Base-by-base conservation (phyloP, 2,113 vertebrate species). In the Zosterops lateralis region DNA sequence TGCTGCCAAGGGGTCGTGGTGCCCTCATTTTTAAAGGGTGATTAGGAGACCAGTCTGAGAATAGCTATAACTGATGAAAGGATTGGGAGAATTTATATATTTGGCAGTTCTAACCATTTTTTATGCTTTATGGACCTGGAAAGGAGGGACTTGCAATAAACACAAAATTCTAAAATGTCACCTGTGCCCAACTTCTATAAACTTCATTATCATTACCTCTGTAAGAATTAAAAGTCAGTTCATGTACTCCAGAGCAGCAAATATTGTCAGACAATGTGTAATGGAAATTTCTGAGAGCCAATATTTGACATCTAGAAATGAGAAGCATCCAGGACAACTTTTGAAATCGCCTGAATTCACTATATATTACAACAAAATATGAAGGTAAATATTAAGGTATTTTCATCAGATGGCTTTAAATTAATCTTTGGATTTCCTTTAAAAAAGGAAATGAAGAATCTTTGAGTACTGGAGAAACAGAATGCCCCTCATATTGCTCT, bases 231-330 rank as follows among this genome's bases (percentile, higher is more conserved):
- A 66, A 79, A 94, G 79, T 86, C 86, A 32, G 53, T 71, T 86
- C 70, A 10, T 50, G 65, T 84, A 42, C 17, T 67, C 25, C 48
- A 25, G 76, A 81, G 86, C 80, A 75, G 90, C 84, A 96, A 91
- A 93, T 91, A 82, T 26, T 87, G 80, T 93, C 77, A 82, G 74
- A 77, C 47, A 29, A 26, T 21, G 57, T 40, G 34, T 87, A 91
- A 92, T 91, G 86, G 71, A 62, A 90, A 88, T 90, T 64, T 82
- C 0, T 51, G 71, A 82, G 44, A 96, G 84, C 80, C 70, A 93
- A 61, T 95, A 89, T 92, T 94, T 91, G 71, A 75, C 60, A 22
- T 61, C 80, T 79, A 58, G 71, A 92, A 94, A 93, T 84, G 81
- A 79, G 86, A 93, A 81, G 68, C 66, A 92, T 89, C 61, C 48